Percentiles rank a stretch among this genome's conserved stretches.
These are phyloP conservation scores for Gonatopus flavifemur DNA, from an alignment of 1,140 invertebrate species.

Conservation along the genomic window DNA sequence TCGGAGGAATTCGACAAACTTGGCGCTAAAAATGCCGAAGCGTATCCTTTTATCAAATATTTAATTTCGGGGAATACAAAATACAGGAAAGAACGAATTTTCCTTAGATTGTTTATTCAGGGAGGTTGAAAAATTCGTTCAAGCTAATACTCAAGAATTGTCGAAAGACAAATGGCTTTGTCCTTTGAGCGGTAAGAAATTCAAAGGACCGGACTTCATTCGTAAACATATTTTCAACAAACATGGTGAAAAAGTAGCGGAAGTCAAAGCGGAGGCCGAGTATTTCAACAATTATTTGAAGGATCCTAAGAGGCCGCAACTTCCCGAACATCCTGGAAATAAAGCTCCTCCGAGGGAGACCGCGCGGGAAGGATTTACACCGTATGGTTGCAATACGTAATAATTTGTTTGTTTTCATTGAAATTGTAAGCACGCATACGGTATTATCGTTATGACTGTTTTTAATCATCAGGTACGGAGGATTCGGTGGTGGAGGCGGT, in stretches of 20 bases:
- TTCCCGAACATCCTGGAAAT: slow-evolving; percentile 84
- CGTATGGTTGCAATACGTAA: slow-evolving; percentile 44
- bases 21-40: slow-evolving; percentile 84
- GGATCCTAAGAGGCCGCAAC: slow-evolving; percentile 91
- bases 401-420: neutral
- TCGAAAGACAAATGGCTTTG: slow-evolving; percentile 98
- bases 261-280: slow-evolving; percentile 93
- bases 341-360: slow-evolving; percentile 50
- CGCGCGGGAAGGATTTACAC: slow-evolving; percentile 50
- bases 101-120: slow-evolving; percentile 34
- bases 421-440: neutral
- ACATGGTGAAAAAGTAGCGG: slow-evolving; percentile 93
- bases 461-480: slow-evolving; percentile 36
- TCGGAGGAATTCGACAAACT: slow-evolving; percentile 83
- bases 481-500: slow-evolving; percentile 45
- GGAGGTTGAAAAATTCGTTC: slow-evolving; percentile 93
- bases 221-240: slow-evolving; percentile 99
- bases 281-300: slow-evolving; percentile 98
- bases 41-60: slow-evolving; percentile 57
- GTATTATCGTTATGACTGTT: neutral
- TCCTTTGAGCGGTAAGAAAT: slow-evolving; percentile 97
- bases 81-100: no score
- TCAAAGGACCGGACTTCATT: slow-evolving; percentile 99
- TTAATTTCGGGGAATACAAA: neutral
- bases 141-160: slow-evolving; percentile 92